Evolutionary conservation across 1,140 invertebrate species (phyloP), one percentile per base, ranked within the genome.

Genomic region (Bemisia tabaci): DNA sequence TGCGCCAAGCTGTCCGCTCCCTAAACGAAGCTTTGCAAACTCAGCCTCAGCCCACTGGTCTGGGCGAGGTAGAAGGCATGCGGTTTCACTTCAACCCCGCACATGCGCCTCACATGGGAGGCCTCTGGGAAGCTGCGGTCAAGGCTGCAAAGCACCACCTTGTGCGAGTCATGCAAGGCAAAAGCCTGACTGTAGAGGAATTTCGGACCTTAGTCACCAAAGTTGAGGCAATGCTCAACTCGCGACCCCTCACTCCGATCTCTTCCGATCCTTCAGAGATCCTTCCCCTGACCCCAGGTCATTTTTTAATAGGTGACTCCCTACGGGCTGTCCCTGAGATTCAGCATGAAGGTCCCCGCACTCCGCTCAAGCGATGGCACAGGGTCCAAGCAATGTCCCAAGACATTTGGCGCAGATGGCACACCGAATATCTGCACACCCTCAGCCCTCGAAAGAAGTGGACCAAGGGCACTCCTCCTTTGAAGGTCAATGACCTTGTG

Each of bases 261-360:
- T 65, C 65, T 9, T 64, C 70, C 27, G 67, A 75, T 69, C 69
- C 73, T 5, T 63, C 63, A 22, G 21, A 62, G 2, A 60, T 76
- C 0, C n/a, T n/a, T n/a, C n/a, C n/a, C n/a, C n/a, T n/a, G n/a
- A 74, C 72, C 39, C 74, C 74, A 11, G 70, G 70, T 11, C 75
- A 76, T 65, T 75, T 75, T 66, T 66, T 76, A 0, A 75, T 75
- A 63, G 72, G 72, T 23, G 21, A 48, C 60, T 67, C 74, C 71
- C 61, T 77, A 74, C 69, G 68, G 60, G 65, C 71, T 69, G 39
- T 70, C 75, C 76, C 76, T 12, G 72, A 72, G 66, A 70, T 74
- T 58, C 71, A 74, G 59, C n/a, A 73, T 2, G 60, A 22, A 11
- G 5, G 17, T 21, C 5, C 23, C 12, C 5, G 21, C 5, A 12